Evolutionary conservation across 2,113 vertebrate genomes (phyloP).

Genomic region (Oenanthe oenanthe): DNA sequence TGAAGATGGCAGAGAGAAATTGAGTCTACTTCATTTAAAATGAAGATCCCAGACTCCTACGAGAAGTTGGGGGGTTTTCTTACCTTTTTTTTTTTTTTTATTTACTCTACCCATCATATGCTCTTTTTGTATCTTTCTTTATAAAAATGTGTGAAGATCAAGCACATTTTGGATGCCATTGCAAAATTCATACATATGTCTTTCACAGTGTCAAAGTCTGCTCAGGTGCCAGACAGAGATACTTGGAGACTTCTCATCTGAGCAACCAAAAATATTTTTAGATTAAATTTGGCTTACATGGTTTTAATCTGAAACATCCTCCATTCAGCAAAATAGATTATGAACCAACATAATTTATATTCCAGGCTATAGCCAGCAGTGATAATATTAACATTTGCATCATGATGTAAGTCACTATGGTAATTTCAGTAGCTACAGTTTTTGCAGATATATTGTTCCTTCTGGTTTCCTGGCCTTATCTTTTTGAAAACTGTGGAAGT

Average conservation of each 20-base stretch:
- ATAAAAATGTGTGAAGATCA: background rate
- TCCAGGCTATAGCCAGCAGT: background rate
- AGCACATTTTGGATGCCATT: background rate
- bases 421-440: constrained; percentile 35
- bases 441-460: constrained; percentile 74
- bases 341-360: background rate
- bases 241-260: background rate
- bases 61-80: background rate
- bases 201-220: background rate
- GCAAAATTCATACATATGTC: background rate
- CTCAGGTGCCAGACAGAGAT: background rate
- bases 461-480: constrained; percentile 79
- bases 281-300: background rate
- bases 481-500: constrained; percentile 69
- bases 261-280: background rate
- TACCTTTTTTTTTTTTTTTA: background rate
- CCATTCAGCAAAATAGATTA: background rate
- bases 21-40: background rate
- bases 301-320: background rate
- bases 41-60: background rate
- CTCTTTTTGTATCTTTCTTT: background rate
- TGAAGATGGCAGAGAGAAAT: background rate
- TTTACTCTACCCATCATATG: background rate
- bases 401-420: background rate
- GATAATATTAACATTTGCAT: background rate